Percentiles rank a stretch among this genome's conserved stretches.
Conservation (phyloP, 92 coral and sea anemone species). For the Phenganax stokvisi region DNA sequence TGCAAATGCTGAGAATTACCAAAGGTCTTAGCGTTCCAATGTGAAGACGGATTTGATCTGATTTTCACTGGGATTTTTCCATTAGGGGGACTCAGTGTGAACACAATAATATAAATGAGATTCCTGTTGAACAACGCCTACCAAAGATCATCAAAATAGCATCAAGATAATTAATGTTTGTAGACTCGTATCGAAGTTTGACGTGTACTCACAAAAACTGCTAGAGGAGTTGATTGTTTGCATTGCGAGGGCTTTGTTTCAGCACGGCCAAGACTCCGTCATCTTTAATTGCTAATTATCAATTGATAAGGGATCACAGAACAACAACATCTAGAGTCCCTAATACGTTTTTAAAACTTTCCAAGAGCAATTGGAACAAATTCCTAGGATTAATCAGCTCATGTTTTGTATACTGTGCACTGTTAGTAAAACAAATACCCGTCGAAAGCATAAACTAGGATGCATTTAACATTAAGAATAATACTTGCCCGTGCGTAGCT, state of each 20-base stretch:
- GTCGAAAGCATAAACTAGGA: background rate
- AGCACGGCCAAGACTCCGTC: conserved; percentile 40
- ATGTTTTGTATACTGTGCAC: conserved; percentile 18
- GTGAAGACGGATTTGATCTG: conserved; percentile 47
- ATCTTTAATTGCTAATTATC: conserved; percentile 94
- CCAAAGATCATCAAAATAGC: conserved; percentile 42
- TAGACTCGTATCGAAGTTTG: conserved; percentile 43
- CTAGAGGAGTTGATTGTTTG: conserved; percentile 36
- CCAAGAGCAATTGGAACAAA: conserved; percentile 35
- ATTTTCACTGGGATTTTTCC: conserved; percentile 44
- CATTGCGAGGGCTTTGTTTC: conserved; percentile 44
- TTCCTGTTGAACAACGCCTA: conserved; percentile 42
- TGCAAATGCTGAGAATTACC: conserved; percentile 26
- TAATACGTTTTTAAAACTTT: conserved; percentile 38
- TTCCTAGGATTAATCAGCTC: conserved; percentile 36
- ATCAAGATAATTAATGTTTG: conserved; percentile 42
- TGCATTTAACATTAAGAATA: background rate
- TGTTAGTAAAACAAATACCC: conserved; percentile 27
- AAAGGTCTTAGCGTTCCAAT: conserved; percentile 38
- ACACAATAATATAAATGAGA: conserved; percentile 40
- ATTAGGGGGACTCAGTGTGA: conserved; percentile 39
- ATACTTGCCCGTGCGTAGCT: background rate
- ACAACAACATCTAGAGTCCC: conserved; percentile 54
- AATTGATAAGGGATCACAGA: conserved; percentile 83
- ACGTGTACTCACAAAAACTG: conserved; percentile 34